Evolutionary conservation across 1,140 invertebrate species (phyloP).

Genomic region (Euschistus heros): DNA sequence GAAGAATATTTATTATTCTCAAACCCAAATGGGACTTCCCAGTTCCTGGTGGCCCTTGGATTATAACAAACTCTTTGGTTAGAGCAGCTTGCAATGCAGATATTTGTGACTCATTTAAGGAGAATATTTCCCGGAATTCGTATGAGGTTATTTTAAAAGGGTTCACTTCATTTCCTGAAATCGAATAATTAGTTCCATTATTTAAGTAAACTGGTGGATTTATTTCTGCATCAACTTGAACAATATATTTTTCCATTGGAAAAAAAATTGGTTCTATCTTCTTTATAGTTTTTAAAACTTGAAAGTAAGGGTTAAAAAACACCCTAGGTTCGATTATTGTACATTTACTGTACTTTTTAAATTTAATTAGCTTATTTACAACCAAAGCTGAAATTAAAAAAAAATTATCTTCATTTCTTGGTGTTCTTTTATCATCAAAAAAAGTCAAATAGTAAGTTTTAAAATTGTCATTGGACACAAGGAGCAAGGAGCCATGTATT

Average conservation of each 20-base stretch:
- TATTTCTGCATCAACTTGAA: slow-evolving; percentile 35
- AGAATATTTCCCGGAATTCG: slow-evolving; percentile 36
- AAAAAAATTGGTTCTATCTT: slow-evolving; percentile 41
- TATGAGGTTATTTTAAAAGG: slow-evolving; percentile 35
- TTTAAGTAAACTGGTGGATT: slow-evolving; percentile 29
- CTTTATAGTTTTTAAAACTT: slow-evolving; percentile 48
- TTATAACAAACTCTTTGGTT: slow-evolving; percentile 53
- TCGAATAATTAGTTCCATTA: slow-evolving; percentile 16
- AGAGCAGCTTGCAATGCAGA: slow-evolving; percentile 47
- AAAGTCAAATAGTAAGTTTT: slow-evolving; percentile 52
- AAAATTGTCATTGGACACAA: slow-evolving; percentile 57
- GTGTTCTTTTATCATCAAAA: slow-evolving; percentile 45
- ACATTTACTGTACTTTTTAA: slow-evolving; percentile 37
- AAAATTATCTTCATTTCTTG: slow-evolving; percentile 41
- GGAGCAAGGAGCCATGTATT: slow-evolving; percentile 59
- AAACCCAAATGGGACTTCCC: slow-evolving; percentile 69
- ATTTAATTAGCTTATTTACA: slow-evolving; percentile 34
- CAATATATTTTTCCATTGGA: slow-evolving; percentile 52
- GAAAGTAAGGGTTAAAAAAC: slow-evolving; percentile 58
- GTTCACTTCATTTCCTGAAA: slow-evolving; percentile 9
- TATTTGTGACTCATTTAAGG: slow-evolving; percentile 48
- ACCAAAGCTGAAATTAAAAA: slow-evolving; percentile 37
- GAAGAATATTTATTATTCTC: slow-evolving; percentile 47
- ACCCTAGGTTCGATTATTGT: slow-evolving; percentile 54
- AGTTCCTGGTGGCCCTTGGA: slow-evolving; percentile 71